phyloP scores from a whole-genome alignment of 1,140 invertebrate genomes.

The Drosophila prosaltans region DNA sequence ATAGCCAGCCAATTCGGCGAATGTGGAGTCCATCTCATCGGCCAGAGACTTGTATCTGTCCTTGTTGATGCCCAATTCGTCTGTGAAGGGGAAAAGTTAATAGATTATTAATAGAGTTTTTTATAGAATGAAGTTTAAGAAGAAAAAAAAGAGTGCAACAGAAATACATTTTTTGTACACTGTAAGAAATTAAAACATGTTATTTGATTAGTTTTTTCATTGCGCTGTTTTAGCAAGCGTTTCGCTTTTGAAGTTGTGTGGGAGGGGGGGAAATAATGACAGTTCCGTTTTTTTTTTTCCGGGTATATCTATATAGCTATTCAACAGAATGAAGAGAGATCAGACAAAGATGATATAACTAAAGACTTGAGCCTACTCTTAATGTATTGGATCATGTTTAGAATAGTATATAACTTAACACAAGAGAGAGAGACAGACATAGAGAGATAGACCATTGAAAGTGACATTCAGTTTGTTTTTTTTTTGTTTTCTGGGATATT shows the following conservation, averaged over 20 bases:
- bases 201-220: constrained; percentile 31
- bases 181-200: constrained; percentile 33
- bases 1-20: constrained; percentile 96
- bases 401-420: too few relatives aligned
- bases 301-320: too few relatives aligned
- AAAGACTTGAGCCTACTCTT: neutral
- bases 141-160: constrained; percentile 47
- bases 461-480: constrained; percentile 1
- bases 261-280: neutral
- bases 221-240: constrained; percentile 66
- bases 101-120: constrained; percentile 25
- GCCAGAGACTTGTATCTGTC: constrained; percentile 98
- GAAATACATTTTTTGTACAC: constrained; percentile 48
- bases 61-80: constrained; percentile 99
- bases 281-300: neutral
- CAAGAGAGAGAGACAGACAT: neutral
- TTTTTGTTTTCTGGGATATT: constrained; percentile 7
- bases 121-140: too few relatives aligned
- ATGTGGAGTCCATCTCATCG: constrained; percentile 98
- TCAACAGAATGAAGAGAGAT: neutral
- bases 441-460: constrained; percentile 2
- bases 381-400: neutral
- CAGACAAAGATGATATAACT: neutral
- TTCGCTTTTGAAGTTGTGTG: constrained; percentile 16
- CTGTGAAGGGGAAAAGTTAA: constrained; percentile 85